Evolutionary conservation across 2,888 invertebrate species (phyloP), one percentile per base, ranked within the genome.

Genomic region (Caradrina clavipalpis): DNA sequence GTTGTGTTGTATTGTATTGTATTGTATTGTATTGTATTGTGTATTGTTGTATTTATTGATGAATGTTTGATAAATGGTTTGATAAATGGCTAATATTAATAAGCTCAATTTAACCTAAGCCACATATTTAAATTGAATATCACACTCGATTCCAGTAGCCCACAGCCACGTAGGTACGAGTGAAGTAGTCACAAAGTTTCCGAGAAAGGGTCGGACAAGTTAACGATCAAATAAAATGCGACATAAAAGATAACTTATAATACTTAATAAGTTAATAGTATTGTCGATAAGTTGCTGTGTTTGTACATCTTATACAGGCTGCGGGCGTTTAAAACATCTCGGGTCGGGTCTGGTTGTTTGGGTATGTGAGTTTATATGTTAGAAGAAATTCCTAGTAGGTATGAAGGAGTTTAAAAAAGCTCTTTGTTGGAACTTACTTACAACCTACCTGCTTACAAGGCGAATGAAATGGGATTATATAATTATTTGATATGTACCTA

Each of bases 161-260:
- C 50, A 22, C 3, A 31, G 10, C n/a, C 31, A 47, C 11, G 13
- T 19, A 35, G 11, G 45, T 15, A 42, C 22, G 22, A 53, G 45
- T 59, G 45, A 62, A 56, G 56, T 26, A 73, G 31, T 61, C 65
- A 64, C 69, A 19, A 57, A 60, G 69, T 66, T 69, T 69, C 61
- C 47, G n/a, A 13, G 65, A 72, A 70, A 73, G 78, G 70, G 72
- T 64, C 81, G 76, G 59, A 66, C 73, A 72, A 85, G 69, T 89
- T 90, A 88, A 91, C 87, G 88, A 89, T 73, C 83, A 67, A 82
- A 88, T 90, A 87, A 90, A 90, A 87, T 73, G 54, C 42, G 82
- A 76, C 85, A 86, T 90, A 85, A 90, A 90, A 87, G 81, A 84
- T 86, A 87, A 90, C 77, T 86, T 85, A 80, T 83, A 85, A 84